These are phyloP conservation scores for Nyctereutes procyonoides DNA, from an alignment of 2,113 vertebrate species.

Conservation along the genomic window DNA sequence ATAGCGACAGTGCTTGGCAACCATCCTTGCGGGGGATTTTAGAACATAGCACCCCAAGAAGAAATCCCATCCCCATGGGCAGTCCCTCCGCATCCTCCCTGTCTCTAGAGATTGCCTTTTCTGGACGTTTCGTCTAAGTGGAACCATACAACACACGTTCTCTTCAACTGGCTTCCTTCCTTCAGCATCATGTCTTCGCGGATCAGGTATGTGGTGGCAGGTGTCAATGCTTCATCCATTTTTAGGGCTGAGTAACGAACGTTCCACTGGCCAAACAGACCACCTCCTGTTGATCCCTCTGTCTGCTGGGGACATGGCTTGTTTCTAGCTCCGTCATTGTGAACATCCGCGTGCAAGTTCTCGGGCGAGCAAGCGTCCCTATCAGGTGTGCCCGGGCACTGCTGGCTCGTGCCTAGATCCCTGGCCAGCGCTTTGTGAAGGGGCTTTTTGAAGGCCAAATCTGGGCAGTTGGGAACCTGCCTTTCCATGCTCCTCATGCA, in stretches of 20 bases:
- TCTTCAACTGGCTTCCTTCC: not conserved
- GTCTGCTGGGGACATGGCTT: accelerated
- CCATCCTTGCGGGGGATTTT: not conserved
- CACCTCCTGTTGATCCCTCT: not conserved
- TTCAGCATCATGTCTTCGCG: not conserved
- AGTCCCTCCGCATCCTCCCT: not conserved
- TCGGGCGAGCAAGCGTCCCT: not conserved
- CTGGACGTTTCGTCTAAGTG: not conserved
- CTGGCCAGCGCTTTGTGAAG: not conserved
- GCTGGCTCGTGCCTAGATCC: not conserved
- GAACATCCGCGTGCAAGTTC: not conserved
- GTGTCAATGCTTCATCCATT: accelerated
- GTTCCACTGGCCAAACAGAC: not conserved
- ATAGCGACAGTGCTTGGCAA: not conserved
- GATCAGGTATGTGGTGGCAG: accelerated
- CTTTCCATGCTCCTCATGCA: accelerated
- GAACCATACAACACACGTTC: not conserved
- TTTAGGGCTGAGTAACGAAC: not conserved
- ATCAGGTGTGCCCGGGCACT: no score
- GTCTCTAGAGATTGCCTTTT: not conserved
- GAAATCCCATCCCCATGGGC: not conserved
- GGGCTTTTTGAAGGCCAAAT: not conserved
- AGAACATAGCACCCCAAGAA: not conserved
- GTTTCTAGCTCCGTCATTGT: not conserved
- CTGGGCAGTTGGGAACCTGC: not conserved